Evolutionary conservation across 1,140 invertebrate genomes (phyloP), one percentile per base, ranked within the genome.

Genomic region (Stratiolaelaps scimitus): DNA sequence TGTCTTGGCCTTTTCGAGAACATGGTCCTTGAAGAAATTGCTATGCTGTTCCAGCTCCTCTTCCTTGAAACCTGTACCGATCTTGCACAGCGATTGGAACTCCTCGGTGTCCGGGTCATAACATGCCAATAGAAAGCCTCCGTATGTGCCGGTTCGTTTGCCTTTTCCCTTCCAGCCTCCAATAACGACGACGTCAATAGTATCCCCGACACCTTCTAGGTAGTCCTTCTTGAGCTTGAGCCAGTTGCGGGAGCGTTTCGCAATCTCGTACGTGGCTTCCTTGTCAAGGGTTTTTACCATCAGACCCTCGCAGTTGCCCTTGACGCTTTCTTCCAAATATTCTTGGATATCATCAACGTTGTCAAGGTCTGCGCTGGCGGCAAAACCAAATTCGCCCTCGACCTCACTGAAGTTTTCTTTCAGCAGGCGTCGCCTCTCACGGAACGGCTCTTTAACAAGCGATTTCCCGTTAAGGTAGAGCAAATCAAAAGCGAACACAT

Each of bases 31-130:
- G 4, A 98, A 82, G 68, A 84, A 83, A 2, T 73, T 83, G 0
- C 85, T 82, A 73, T 93, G 85, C 13, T 78, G 80, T 56, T 75
- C 85, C 19, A 99, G 79, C 73, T 88, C 84, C 66, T 95, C 92
- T 76, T 99, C 95, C 67, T 82, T 87, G 75, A 99, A 98, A 64
- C 95, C 96, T 56, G 95, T 98, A 65, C 95, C 95, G 77, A 98
- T 88, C 78, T 92, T 93, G 74, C 89, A 92, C 69, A 92, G 83
- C 64, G 83, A 82, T 74, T 99, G 93, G 80, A 88, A 99, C 74
- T 92, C 85, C 74, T 99, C 96, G 75, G 84, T 85, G 44, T 89
- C 84, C 30, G 83, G 80, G 77, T 98, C 92, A 76, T 95, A 95
- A 76, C 92, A 97, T n/a, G 90, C 95, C 43, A 98, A 78, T 28